phyloP scores from a whole-genome alignment of 2,113 vertebrate species.

The Neomonachus schauinslandi region DNA sequence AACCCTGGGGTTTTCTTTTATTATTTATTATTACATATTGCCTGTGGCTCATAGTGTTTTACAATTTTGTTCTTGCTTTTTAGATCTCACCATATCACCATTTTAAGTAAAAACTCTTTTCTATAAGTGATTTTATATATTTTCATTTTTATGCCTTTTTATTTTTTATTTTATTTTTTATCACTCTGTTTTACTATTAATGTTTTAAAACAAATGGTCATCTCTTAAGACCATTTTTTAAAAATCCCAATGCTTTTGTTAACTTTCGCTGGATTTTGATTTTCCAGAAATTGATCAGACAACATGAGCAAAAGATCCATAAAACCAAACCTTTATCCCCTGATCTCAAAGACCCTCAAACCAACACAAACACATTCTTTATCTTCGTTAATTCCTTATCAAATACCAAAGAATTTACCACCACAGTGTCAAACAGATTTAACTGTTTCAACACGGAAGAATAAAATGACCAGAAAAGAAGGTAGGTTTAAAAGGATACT shows the following conservation, averaged over 20 bases:
- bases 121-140: slow-evolving; percentile 1
- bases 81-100: background rate
- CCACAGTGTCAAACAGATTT: slow-evolving; percentile 44
- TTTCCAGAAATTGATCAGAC: slow-evolving; percentile 55
- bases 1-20: background rate
- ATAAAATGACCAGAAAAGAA: slow-evolving; percentile 29
- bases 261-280: slow-evolving; percentile 36
- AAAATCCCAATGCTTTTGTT: background rate
- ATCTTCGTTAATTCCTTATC: slow-evolving; percentile 56
- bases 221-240: slow-evolving; percentile 20
- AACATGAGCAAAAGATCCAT: background rate
- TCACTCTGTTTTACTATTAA: background rate
- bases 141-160: background rate
- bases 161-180: background rate
- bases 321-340: slow-evolving; percentile 39
- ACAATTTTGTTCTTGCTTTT: slow-evolving; percentile 22
- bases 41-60: background rate
- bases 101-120: slow-evolving; percentile 50
- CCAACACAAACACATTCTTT: slow-evolving; percentile 47
- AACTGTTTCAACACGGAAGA: slow-evolving; percentile 27
- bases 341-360: slow-evolving; percentile 35
- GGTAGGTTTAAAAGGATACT: background rate
- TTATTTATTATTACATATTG: background rate
- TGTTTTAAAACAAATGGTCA: background rate
- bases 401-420: slow-evolving; percentile 67